Evolutionary conservation across 92 coral and sea anemone genomes (phyloP).

Genomic region (Paragorgia papillata): DNA sequence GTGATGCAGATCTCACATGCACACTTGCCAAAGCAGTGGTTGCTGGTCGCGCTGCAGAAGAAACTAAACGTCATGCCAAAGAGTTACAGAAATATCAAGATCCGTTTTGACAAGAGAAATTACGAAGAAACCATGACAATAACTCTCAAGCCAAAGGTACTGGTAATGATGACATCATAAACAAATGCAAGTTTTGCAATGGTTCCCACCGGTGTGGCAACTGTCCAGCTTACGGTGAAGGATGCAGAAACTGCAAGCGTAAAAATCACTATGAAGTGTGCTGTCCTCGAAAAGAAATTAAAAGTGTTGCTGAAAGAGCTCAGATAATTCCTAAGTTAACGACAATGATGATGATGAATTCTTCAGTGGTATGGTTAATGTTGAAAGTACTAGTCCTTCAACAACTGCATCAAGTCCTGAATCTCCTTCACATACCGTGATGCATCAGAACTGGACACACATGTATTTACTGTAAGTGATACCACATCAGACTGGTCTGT

Average conservation of each 20-base stretch:
- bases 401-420: not conserved
- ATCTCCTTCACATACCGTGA: not conserved
- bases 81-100: constrained; percentile 27
- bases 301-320: constrained; percentile 3
- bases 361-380: constrained; percentile 10
- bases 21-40: constrained; percentile 45
- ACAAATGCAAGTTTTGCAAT: constrained; percentile 53
- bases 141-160: no score
- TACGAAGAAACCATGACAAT: not conserved
- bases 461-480: no score
- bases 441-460: no score
- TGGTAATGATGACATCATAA: constrained; percentile 2
- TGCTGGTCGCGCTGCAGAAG: constrained; percentile 55
- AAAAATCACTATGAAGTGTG: constrained; percentile 48
- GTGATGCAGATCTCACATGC: constrained; percentile 37
- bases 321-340: not conserved
- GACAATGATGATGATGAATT: constrained; percentile 13
- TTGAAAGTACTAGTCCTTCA: not conserved
- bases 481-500: no score
- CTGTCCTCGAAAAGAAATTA: constrained; percentile 30
- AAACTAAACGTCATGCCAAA: constrained; percentile 52
- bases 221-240: no score
- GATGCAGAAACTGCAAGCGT: constrained; percentile 32
- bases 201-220: constrained; percentile 33
- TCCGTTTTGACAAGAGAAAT: not conserved